Evolutionary conservation across 2,888 invertebrate genomes (phyloP).

Genomic region (Oscheius sp.): DNA sequence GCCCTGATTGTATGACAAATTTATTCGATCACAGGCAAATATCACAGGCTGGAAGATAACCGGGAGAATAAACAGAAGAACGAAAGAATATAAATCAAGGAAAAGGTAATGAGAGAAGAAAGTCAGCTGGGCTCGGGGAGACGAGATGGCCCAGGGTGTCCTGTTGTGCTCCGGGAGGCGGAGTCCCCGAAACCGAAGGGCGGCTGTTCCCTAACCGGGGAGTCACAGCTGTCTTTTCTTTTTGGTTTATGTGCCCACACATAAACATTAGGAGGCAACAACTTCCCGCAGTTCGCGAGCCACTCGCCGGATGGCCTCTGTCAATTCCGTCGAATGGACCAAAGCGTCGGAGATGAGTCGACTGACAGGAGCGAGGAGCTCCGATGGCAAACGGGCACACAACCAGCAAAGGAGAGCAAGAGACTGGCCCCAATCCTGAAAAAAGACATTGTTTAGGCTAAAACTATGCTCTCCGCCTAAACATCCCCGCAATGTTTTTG

Average conservation of each 20-base stretch:
- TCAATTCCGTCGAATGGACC: conserved; percentile 6
- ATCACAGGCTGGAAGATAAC: too few species aligned
- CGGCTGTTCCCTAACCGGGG: conserved; percentile 3
- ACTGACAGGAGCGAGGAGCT: conserved; percentile 24
- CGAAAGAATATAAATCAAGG: background rate
- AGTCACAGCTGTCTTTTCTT: conserved; percentile 10
- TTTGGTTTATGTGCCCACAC: conserved; percentile 22
- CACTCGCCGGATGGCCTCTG: conserved; percentile 5
- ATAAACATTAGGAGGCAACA: conserved; percentile 26
- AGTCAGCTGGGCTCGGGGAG: background rate
- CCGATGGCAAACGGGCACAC: conserved; percentile 20
- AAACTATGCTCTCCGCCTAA: too few species aligned
- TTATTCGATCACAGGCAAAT: too few species aligned
- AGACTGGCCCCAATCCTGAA: conserved; percentile 30
- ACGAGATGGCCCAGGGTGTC: background rate
- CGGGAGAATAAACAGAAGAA: background rate
- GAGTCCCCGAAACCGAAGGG: background rate
- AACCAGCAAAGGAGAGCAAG: conserved; percentile 28
- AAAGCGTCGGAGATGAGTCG: conserved; percentile 28
- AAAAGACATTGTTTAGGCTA: background rate
- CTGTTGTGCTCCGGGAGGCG: background rate
- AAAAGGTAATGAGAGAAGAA: background rate
- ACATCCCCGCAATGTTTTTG: too few species aligned
- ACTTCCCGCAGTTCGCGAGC: conserved; percentile 16
- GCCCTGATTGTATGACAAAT: too few species aligned